Evolutionary conservation across 2,113 vertebrate species (phyloP).

Genomic region (Corynorhinus townsendii): DNA sequence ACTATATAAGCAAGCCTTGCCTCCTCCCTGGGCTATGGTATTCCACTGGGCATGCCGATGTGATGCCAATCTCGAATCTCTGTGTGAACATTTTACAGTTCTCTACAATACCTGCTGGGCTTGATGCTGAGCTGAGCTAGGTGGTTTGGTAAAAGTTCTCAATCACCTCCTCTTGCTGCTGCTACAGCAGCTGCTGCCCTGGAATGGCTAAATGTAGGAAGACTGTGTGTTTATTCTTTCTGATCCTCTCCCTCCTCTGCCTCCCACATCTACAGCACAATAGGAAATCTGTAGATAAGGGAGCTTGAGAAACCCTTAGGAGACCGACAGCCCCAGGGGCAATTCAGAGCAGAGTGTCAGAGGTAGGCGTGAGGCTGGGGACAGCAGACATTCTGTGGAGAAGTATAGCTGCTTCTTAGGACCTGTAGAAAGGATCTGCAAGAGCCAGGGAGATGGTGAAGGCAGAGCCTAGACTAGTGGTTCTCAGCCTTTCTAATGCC

Average conservation of each 20-base stretch:
- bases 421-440: not conserved
- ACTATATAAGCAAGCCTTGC: not conserved
- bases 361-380: not conserved
- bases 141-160: not conserved
- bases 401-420: not conserved
- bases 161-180: not conserved
- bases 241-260: not conserved
- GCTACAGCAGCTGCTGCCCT: not conserved
- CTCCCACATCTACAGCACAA: not conserved
- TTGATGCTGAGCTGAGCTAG: not conserved
- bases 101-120: not conserved
- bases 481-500: no score
- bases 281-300: not conserved
- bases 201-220: not conserved
- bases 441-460: not conserved
- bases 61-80: not conserved
- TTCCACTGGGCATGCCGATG: not conserved
- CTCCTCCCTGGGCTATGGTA: not conserved
- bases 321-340: not conserved
- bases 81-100: not conserved
- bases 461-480: no score
- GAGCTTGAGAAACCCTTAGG: not conserved
- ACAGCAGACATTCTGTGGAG: not conserved
- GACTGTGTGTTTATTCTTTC: not conserved
- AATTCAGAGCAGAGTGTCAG: not conserved